A percentile compares a stretch with the other conserved stretches of the same genome.
phyloP scores from a whole-genome alignment of 2,888 invertebrate genomes.

The Pimpla rufipes region DNA sequence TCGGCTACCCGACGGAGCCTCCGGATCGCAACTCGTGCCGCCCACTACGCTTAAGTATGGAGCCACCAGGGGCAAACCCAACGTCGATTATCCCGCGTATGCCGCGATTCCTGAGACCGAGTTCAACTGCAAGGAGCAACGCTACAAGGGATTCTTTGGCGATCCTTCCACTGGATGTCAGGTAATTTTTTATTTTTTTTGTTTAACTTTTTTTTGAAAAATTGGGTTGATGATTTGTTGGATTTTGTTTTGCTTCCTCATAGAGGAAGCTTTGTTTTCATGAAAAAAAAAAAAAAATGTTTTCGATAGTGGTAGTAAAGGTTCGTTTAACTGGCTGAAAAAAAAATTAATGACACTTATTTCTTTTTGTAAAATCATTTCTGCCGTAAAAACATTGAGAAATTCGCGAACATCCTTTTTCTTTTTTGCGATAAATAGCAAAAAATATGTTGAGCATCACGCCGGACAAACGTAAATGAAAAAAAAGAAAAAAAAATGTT shows the following conservation, averaged over 20 bases:
- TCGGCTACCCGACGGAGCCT: constrained; percentile 68
- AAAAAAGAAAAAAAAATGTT: no score
- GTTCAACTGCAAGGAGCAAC: constrained; percentile 93
- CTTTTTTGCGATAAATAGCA: no score
- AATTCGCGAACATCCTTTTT: no score
- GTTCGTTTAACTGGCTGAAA: no score
- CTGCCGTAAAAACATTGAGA: no score
- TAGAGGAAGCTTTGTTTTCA: no score
- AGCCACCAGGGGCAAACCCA: constrained; percentile 88
- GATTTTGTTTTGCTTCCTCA: not conserved
- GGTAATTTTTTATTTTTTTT: constrained; percentile 84
- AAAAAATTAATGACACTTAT: no score
- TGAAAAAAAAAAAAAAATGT: no score
- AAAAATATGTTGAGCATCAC: no score
- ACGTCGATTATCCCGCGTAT: constrained; percentile 93
- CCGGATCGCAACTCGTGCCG: constrained; percentile 62
- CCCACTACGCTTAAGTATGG: constrained; percentile 80
- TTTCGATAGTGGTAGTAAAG: no score
- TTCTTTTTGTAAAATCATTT: no score
- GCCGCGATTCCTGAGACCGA: constrained; percentile 91
- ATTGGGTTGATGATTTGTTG: not conserved
- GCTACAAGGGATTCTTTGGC: constrained; percentile 96
- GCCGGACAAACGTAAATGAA: no score
- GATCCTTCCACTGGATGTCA: constrained; percentile 95
- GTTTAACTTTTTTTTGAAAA: not conserved